phyloP scores from a whole-genome alignment of 1,140 invertebrate species.

The Gryon sp. region DNA sequence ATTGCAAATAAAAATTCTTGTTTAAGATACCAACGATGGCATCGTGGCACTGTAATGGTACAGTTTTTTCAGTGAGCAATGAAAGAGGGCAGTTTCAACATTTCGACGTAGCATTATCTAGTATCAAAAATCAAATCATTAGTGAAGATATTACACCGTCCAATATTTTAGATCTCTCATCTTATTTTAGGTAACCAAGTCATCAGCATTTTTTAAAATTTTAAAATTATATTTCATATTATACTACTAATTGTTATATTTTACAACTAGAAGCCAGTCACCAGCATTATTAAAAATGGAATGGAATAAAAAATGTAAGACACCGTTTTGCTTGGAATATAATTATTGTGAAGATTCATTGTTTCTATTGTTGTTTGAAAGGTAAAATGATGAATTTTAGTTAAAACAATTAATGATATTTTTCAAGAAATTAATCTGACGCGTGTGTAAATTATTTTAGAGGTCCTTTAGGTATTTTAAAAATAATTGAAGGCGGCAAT shows the following conservation, averaged over 20 bases:
- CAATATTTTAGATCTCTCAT: conserved; percentile 84
- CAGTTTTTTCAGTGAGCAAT: conserved; percentile 85
- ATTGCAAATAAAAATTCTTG: neutral
- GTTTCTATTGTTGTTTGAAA: conserved; percentile 82
- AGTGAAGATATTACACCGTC: conserved; percentile 84
- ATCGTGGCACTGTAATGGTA: conserved; percentile 86
- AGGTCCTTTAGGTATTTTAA: conserved; percentile 78
- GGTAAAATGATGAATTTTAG: too few relatives aligned
- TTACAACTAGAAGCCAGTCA: conserved; percentile 73
- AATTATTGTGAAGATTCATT: conserved; percentile 79
- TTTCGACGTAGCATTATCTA: conserved; percentile 86
- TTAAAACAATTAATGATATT: too few relatives aligned
- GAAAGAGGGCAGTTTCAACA: conserved; percentile 88
- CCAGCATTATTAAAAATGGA: conserved; percentile 80
- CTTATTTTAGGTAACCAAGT: conserved; percentile 86
- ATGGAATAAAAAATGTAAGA: conserved; percentile 81
- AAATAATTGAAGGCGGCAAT: conserved; percentile 77
- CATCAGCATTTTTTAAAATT: conserved; percentile 19
- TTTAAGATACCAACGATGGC: conserved; percentile 85
- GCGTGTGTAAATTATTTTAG: conserved; percentile 63
- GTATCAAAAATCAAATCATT: conserved; percentile 84
- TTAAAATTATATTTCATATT: neutral
- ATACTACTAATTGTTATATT: conserved; percentile 14
- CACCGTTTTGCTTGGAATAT: conserved; percentile 74
- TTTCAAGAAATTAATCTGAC: too few relatives aligned